These are phyloP conservation scores for Heteromormyrus szaboi DNA, from an alignment of 2,797 vertebrate genomes.

Conservation along the genomic window DNA sequence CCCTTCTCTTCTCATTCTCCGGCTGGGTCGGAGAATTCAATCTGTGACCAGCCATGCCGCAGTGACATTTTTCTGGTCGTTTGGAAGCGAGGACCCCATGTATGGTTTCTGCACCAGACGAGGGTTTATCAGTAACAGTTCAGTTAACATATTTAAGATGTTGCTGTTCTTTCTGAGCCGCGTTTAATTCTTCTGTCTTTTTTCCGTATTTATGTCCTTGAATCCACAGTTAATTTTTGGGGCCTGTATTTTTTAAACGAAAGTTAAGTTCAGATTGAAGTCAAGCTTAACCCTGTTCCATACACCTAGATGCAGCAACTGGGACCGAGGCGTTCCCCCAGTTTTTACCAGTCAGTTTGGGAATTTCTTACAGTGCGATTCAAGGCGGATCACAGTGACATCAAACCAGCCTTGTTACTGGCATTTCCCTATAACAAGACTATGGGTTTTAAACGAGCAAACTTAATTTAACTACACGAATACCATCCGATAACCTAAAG, in stretches of 20 bases:
- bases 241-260: neutral
- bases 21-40: neutral
- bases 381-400: neutral
- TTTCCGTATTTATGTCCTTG: neutral
- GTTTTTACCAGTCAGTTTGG: neutral
- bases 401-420: neutral
- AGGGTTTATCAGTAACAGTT: neutral
- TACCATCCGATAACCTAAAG: neutral
- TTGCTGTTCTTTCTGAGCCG: neutral
- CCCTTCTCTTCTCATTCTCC: neutral
- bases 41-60: neutral
- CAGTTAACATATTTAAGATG: neutral
- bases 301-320: neutral
- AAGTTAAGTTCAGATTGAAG: neutral
- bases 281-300: neutral
- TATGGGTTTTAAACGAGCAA: neutral
- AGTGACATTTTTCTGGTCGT: neutral
- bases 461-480: neutral
- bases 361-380: neutral
- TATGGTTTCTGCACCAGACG: constrained; percentile 11
- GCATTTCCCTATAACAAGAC: neutral
- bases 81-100: constrained; percentile 1
- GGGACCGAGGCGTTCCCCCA: neutral
- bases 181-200: neutral
- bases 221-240: neutral